Evolutionary conservation across 2,888 invertebrate species (phyloP), one percentile per base, ranked within the genome.

Genomic region (Arge pagana): DNA sequence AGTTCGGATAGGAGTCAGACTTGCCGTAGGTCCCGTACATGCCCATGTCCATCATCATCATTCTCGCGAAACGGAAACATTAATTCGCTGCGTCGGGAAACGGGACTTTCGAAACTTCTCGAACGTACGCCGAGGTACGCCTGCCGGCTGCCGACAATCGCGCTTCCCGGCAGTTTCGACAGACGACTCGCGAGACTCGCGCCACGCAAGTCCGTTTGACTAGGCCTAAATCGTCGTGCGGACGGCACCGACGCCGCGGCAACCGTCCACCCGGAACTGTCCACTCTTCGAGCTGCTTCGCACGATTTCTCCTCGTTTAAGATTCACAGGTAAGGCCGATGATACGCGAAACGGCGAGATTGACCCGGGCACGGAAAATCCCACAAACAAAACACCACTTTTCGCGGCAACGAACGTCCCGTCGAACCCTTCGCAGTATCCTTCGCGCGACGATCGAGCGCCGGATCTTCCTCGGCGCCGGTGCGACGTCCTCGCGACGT

Each of bases 21-120:
- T 76, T 76, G 65, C 70, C 71, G 67, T 76, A 76, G 56, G 73
- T 72, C 72, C 85, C 85, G 82, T 87, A 88, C 87, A 87, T 88
- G 73, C 87, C 86, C 82, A 88, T 82, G 83, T 88, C 88, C 88
- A 88, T 88, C 83, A 85, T 88, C 86, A 87, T 87, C 87, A 87
- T 87, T 69, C 72, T 74, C 66, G 64, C 67, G 60, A 55, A 60
- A 58, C 64, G 62, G 63, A 64, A 60, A 64, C 71, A 71, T 72
- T 56, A 70, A 71, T 58, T 56, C 56, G 54, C 59, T 57, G 58
- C 54, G 57, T 49, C 40, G 10, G 26, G 23, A 26, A 13, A 15
- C 33, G 18, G n/a, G 43, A n/a, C 7, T 33, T n/a, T n/a, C n/a
- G n/a, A n/a, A n/a, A n/a, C n/a, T n/a, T n/a, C 15, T 24, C n/a